Conservation (phyloP, 2,113 vertebrate genomes). For the Uria lomvia region DNA sequence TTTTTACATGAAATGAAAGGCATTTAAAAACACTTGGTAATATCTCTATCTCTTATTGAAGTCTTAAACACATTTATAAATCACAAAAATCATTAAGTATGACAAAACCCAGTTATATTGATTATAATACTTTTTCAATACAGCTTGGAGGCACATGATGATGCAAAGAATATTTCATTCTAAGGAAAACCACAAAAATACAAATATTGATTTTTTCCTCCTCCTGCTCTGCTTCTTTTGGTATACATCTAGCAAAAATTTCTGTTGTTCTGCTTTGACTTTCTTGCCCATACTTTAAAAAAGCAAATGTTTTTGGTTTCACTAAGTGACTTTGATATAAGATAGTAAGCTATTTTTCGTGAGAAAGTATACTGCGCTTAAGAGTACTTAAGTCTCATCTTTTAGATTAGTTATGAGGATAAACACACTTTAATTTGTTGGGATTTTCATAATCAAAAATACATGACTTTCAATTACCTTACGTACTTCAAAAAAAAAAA, state of each 20-base stretch:
- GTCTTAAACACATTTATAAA: neutral
- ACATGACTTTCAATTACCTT: neutral
- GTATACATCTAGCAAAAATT: neutral
- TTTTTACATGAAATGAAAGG: neutral
- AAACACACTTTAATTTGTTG: neutral
- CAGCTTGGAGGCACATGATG: neutral
- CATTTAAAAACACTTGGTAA: neutral
- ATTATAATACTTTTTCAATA: neutral
- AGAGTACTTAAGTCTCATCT: neutral
- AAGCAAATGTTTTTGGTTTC: neutral
- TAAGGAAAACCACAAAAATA: neutral
- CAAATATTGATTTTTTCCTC: neutral
- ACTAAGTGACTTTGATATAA: neutral
- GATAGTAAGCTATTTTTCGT: neutral
- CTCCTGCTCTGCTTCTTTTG: neutral
- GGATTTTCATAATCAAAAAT: neutral
- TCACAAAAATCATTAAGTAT: neutral
- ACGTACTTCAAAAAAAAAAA: accelerated
- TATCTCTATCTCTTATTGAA: neutral
- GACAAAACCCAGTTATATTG: neutral
- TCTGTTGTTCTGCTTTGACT: neutral
- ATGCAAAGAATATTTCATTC: neutral
- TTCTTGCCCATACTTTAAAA: neutral
- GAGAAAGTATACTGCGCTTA: neutral
- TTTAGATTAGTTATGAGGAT: neutral